Conservation (phyloP, 2,888 invertebrate genomes). For the Tricholauxania praeusta region DNA sequence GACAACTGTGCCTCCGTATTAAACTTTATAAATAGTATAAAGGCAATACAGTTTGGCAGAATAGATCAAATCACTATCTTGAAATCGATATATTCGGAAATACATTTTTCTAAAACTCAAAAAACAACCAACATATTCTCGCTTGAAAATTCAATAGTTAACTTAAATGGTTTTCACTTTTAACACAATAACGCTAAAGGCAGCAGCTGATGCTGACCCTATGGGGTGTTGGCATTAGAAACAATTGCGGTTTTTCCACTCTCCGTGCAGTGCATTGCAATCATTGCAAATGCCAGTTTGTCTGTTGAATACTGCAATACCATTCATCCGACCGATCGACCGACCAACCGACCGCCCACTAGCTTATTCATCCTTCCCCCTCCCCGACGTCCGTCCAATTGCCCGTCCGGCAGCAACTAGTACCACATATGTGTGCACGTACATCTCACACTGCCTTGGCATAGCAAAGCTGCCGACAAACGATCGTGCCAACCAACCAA, state of each 20-base stretch:
- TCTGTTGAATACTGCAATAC: constrained; percentile 14
- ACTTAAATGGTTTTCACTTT: too few relatives aligned
- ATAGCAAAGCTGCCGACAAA: constrained; percentile 5
- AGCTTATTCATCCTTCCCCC: not conserved
- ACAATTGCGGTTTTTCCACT: constrained; percentile 21
- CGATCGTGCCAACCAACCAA: constrained; percentile 12
- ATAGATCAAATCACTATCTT: too few relatives aligned
- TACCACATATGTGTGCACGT: not conserved
- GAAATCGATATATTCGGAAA: too few relatives aligned
- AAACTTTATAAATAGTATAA: too few relatives aligned
- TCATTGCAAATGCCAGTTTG: constrained; percentile 24
- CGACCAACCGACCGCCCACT: not conserved
- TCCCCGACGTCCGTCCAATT: not conserved
- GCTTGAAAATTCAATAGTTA: too few relatives aligned
- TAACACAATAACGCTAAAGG: not conserved
- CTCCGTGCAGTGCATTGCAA: not conserved
- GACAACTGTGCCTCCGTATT: too few relatives aligned
- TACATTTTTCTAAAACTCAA: too few relatives aligned
- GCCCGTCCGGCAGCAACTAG: not conserved
- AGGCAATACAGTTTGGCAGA: too few relatives aligned
- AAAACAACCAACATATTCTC: too few relatives aligned
- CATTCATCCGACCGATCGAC: not conserved
- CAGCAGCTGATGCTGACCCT: not conserved
- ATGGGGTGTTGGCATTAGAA: too few relatives aligned
- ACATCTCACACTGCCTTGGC: not conserved